phyloP scores from a whole-genome alignment of 1,140 invertebrate genomes.

The Diachasmimorpha longicaudata region DNA sequence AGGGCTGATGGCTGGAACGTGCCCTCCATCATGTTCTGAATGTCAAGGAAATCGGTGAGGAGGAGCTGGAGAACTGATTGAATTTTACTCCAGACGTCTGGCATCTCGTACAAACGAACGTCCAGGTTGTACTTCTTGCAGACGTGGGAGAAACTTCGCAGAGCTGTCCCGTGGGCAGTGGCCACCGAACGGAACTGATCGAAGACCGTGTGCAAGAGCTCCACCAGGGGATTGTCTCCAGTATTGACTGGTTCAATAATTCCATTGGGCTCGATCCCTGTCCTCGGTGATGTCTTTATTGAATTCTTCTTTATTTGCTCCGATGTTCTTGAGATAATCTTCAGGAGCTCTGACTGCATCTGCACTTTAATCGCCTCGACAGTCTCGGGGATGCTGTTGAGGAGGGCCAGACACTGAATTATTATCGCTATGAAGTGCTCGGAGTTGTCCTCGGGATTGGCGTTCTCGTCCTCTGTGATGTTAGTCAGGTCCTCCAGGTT shows the following conservation, averaged over 20 bases:
- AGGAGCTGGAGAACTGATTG: slow-evolving; percentile 84
- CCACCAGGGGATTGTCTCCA: slow-evolving; percentile 59
- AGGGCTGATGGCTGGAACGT: slow-evolving; percentile 66
- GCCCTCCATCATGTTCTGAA: slow-evolving; percentile 72
- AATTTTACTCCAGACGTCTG: slow-evolving; percentile 87
- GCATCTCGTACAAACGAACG: slow-evolving; percentile 74
- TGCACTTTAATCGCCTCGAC: slow-evolving; percentile 82
- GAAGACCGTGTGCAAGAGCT: slow-evolving; percentile 71
- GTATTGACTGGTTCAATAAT: slow-evolving; percentile 22
- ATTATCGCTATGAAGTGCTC: slow-evolving; percentile 80
- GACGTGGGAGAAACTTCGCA: slow-evolving; percentile 69
- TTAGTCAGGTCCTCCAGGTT: slow-evolving; percentile 49
- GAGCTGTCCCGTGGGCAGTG: slow-evolving; percentile 70
- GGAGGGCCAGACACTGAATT: slow-evolving; percentile 83
- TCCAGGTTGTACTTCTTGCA: slow-evolving; percentile 65
- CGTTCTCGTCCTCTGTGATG: slow-evolving; percentile 69
- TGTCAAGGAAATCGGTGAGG: slow-evolving; percentile 83
- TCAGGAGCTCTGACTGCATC: slow-evolving; percentile 80
- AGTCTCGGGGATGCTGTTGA: slow-evolving; percentile 84
- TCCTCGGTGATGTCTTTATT: slow-evolving; percentile 1
- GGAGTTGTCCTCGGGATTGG: slow-evolving; percentile 73
- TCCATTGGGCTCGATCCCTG: slow-evolving; percentile 7
- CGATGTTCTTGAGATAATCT: slow-evolving; percentile 78
- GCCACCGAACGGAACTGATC: slow-evolving; percentile 78
- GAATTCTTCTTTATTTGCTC: slow-evolving; percentile 71